Evolutionary conservation across 2,888 invertebrate genomes (phyloP), one percentile per base, ranked within the genome.

Genomic region (Ashinkailepas kermadecensis): DNA sequence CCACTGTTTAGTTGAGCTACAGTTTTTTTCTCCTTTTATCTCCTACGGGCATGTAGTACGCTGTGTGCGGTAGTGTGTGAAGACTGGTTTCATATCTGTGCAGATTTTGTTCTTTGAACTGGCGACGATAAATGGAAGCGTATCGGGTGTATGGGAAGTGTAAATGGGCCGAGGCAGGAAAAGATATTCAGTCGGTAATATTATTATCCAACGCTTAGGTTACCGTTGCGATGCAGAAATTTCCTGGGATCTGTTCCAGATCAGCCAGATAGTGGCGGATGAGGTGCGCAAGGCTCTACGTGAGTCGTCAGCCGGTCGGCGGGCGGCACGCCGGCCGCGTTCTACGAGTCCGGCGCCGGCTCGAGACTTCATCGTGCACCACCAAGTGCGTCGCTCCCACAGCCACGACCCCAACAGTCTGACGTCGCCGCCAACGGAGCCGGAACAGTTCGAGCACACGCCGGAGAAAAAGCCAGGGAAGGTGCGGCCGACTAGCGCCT

Each of bases 221-320:
- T 39, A 39, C 39, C 39, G 39, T 39, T 39, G 39, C 4, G 39
- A 39, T 39, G 39, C 39, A 39, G 39, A 39, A 39, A 1, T 39
- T 39, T 39, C 62, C 15, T 18, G 15, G 62, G 7, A 62, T 18
- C 6, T 13, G 23, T 13, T 23, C 1, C 65, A 70, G 70, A 70
- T 70, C 39, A 70, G 70, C 15, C 56, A 74, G 74, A 54, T 74
- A 0, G 74, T 74, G 54, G 74, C 56, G 3, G 74, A 74, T 7
- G 74, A 74, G 74, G 74, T 74, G 56, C 15, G 74, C 21, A 74
- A 56, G 54, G 74, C 74, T 21, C 74, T 74, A 10, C 74, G 74
- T 18, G 74, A 74, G 54, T 11, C 54, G 54, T 8, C 21, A 10
- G 70, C 39, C 54, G 74, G 56, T 10, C 74, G 56, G 56, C 70